Percentiles rank a stretch among this genome's conserved stretches.
phyloP scores from a whole-genome alignment of 2,888 invertebrate species.

The Athalia circularis region DNA sequence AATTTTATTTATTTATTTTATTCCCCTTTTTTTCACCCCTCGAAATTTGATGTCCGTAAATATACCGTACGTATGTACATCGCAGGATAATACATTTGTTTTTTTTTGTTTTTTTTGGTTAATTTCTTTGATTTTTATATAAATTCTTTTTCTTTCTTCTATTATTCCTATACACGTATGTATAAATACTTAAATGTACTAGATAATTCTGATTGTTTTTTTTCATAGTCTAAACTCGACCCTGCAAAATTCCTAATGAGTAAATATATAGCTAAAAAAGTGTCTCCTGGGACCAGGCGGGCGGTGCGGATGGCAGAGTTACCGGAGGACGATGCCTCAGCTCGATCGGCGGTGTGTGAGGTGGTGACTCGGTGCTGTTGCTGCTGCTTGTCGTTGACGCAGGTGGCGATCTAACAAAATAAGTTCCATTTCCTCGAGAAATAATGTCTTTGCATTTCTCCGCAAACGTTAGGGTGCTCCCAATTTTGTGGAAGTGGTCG shows the following conservation, averaged over 20 bases:
- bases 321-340: constrained; percentile 68
- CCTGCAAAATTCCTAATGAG: background rate
- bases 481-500: background rate
- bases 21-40: background rate
- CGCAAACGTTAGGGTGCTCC: background rate
- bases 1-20: background rate
- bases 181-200: background rate
- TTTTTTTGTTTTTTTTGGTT: too few relatives aligned
- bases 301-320: constrained; percentile 64
- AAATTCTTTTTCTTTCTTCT: too few relatives aligned
- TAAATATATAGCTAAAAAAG: constrained; percentile 79
- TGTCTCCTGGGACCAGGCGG: constrained; percentile 84
- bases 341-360: constrained; percentile 66
- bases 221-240: constrained; percentile 10
- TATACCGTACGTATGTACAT: background rate
- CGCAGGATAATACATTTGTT: background rate
- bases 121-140: too few relatives aligned
- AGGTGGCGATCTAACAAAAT: constrained; percentile 61
- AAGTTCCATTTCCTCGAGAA: constrained; percentile 11
- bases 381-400: constrained; percentile 66
- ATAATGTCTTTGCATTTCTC: background rate
- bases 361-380: constrained; percentile 64
- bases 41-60: background rate
- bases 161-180: background rate
- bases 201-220: too few relatives aligned